Percentiles rank a stretch among this genome's conserved stretches.
phyloP scores from a whole-genome alignment of 2,113 vertebrate species.

The Vidua chalybeata region DNA sequence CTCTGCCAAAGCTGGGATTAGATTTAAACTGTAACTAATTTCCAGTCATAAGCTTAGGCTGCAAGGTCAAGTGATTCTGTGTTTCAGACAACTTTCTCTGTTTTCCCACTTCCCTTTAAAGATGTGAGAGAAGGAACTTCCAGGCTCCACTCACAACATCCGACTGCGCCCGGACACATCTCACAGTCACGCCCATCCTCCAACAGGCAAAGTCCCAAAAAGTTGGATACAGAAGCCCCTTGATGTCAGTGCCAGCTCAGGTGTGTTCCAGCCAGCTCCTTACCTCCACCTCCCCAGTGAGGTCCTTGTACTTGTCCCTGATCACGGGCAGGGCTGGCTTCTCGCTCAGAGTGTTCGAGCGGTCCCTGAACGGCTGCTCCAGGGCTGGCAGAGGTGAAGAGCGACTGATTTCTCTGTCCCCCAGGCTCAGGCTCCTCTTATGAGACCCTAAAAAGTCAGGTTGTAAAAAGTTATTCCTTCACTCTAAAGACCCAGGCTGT shows the following conservation, averaged over 20 bases:
- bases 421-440: conserved; percentile 95
- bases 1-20: conserved; percentile 15
- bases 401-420: conserved; percentile 91
- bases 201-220: fast-evolving
- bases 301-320: conserved; percentile 98
- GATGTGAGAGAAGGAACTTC: neutral
- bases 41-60: neutral
- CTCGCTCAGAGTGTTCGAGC: conserved; percentile 93
- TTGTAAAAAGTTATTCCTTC: neutral
- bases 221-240: neutral
- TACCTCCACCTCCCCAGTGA: conserved; percentile 98
- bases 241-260: neutral
- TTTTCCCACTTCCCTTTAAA: neutral
- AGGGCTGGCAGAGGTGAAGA: conserved; percentile 80
- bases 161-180: neutral
- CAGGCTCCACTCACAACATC: neutral
- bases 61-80: neutral
- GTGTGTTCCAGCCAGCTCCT: neutral
- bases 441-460: conserved; percentile 83
- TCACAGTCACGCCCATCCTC: neutral
- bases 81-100: neutral
- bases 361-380: conserved; percentile 90
- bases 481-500: neutral
- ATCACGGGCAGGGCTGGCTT: conserved; percentile 92
- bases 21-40: conserved; percentile 1